phyloP scores from a whole-genome alignment of 2,888 invertebrate genomes.

The Rhopalosiphum nymphaeae region DNA sequence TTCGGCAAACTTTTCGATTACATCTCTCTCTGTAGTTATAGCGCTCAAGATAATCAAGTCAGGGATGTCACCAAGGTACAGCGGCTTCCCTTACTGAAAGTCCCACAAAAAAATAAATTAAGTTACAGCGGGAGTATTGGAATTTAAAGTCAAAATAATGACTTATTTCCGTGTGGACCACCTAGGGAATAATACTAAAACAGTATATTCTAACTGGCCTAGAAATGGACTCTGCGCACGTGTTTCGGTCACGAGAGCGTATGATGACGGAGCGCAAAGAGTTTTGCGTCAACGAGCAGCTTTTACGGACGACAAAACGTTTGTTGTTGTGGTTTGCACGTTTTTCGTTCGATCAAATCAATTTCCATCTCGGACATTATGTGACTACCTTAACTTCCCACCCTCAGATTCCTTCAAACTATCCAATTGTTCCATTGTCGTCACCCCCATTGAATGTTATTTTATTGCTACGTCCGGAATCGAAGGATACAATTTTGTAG shows the following conservation, averaged over 20 bases:
- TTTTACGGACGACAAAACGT: conserved; percentile 7
- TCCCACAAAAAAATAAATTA: neutral
- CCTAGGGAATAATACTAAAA: neutral
- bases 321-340: neutral
- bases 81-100: neutral
- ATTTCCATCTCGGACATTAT: neutral
- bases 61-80: neutral
- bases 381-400: neutral
- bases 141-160: conserved; percentile 1
- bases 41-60: conserved; percentile 13
- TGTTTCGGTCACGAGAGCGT: neutral
- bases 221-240: neutral
- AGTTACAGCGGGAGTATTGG: neutral
- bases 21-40: conserved; percentile 12
- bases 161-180: neutral
- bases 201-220: neutral
- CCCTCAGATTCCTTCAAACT: neutral
- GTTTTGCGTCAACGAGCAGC: neutral
- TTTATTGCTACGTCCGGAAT: conserved; percentile 3
- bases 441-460: neutral
- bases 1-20: conserved; percentile 56
- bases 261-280: neutral
- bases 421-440: neutral
- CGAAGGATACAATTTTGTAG: neutral
- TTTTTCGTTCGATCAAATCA: neutral